phyloP scores from a whole-genome alignment of 2,888 invertebrate genomes.

The Erannis defoliaria region DNA sequence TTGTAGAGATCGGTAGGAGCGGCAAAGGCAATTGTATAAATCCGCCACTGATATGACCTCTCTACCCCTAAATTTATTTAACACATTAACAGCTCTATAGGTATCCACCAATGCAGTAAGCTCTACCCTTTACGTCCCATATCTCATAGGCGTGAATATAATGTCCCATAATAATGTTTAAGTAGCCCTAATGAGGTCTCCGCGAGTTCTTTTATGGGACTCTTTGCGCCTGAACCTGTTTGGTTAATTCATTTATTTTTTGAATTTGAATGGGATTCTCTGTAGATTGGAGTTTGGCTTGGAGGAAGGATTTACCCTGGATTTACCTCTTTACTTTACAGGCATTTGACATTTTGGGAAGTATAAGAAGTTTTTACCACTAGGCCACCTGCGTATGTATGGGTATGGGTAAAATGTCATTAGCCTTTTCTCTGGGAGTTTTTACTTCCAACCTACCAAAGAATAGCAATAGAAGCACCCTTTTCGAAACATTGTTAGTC shows the following conservation, averaged over 20 bases:
- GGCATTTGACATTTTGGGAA: too few species aligned
- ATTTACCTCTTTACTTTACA: too few species aligned
- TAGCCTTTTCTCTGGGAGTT: too few species aligned
- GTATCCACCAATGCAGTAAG: neutral
- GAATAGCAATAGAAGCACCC: too few species aligned
- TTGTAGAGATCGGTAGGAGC: too few species aligned
- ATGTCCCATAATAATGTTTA: slow-evolving; percentile 74
- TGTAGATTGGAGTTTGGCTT: slow-evolving; percentile 2
- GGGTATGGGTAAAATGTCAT: too few species aligned
- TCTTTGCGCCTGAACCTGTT: slow-evolving; percentile 61
- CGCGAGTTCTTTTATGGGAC: slow-evolving; percentile 42
- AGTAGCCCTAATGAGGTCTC: slow-evolving; percentile 73
- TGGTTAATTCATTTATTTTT: slow-evolving; percentile 51
- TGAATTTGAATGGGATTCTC: slow-evolving; percentile 20
- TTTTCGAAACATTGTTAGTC: too few species aligned
- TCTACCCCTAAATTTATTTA: neutral
- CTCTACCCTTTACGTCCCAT: slow-evolving; percentile 17
- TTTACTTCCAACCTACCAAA: too few species aligned
- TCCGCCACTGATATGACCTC: too few species aligned
- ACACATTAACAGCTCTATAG: slow-evolving; percentile 25
- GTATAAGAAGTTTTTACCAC: too few species aligned
- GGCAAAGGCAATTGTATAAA: too few species aligned
- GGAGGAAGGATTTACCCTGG: neutral
- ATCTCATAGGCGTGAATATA: slow-evolving; percentile 65
- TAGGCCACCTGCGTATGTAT: too few species aligned